Base-by-base conservation (phyloP, 2,797 vertebrate genomes). In the Selene dorsalis region DNA sequence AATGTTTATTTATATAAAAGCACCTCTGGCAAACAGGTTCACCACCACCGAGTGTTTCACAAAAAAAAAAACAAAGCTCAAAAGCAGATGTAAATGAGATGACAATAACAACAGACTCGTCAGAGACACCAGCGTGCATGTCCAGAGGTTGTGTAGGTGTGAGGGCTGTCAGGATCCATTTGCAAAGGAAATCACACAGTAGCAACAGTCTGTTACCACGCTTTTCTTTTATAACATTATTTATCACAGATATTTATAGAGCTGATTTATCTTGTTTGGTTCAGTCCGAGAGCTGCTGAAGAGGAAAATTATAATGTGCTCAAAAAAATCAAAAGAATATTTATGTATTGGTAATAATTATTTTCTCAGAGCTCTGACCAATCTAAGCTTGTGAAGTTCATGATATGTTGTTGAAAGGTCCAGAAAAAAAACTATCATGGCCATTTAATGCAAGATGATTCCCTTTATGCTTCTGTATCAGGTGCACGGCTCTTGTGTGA, bases 1-100 rank as follows among this genome's bases (percentile, higher is more conserved):
- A 60, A 72, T 84, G 66, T 83, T 83, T 91, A 83, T 87, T 84
- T 90, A 83, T 88, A 80, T 69, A 62, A 75, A 79, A 69, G 53
- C 32, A 38, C 73, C 79, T 41, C 38, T 17, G 52, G 63, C 74
- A 72, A 87, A 84, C 59, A 45, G 59, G 80, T 75, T 73, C 38
- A 28, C 70, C 38, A 28, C 50, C 76, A 32, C 59, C 8, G 26
- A 56, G 28, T 38, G 58, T 67, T 69, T 69, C 38, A 20, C 62
- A 63, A 39, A 64, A 78, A 80, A 39, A 17, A 47, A 78, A 80
- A 39, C 41, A 60, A 63, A 57, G 38, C 65, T 55, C 41, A 41
- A 79, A 84, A 73, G 53, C 79, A 73, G 60, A 88, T 84, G 83
- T 32, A 88, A 79, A 86, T 77, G 67, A 79, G 76, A 53, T 79